phyloP scores from a whole-genome alignment of 2,113 vertebrate species.

The Phrynosoma platyrhinos region DNA sequence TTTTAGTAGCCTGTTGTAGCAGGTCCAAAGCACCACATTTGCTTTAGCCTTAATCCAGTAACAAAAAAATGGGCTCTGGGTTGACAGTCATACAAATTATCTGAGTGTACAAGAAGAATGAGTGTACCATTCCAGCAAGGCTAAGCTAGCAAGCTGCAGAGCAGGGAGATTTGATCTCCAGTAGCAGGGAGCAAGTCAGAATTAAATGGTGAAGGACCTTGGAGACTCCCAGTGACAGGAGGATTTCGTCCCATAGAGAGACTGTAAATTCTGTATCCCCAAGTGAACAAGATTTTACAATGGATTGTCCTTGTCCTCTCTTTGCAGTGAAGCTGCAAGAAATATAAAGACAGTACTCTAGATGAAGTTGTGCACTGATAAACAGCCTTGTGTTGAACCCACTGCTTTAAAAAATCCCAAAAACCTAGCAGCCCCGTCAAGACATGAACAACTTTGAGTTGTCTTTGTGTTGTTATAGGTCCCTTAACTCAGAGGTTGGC shows the following conservation, averaged over 20 bases:
- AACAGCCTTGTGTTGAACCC: background rate
- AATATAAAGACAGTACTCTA: background rate
- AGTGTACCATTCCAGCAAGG: background rate
- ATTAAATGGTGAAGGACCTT: background rate
- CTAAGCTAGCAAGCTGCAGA: background rate
- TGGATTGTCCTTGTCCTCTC: background rate
- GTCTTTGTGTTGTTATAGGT: background rate
- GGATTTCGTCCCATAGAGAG: background rate
- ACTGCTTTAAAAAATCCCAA: too few relatives aligned
- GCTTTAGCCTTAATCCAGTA: background rate
- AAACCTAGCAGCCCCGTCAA: background rate
- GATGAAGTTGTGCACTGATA: background rate
- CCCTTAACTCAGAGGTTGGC: too few relatives aligned
- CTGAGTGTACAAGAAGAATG: background rate
- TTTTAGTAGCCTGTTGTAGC: background rate
- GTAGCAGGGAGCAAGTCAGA: background rate
- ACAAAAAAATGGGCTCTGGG: background rate
- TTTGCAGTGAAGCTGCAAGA: background rate
- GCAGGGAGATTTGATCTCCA: background rate
- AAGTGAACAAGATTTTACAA: background rate
- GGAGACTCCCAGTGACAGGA: conserved; percentile 17
- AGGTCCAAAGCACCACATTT: background rate
- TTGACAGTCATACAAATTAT: background rate
- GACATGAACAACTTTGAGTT: background rate
- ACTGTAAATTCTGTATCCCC: background rate